Evolutionary conservation across 2,113 vertebrate genomes (phyloP), one percentile per base, ranked within the genome.

Genomic region (Dascyllus trimaculatus): DNA sequence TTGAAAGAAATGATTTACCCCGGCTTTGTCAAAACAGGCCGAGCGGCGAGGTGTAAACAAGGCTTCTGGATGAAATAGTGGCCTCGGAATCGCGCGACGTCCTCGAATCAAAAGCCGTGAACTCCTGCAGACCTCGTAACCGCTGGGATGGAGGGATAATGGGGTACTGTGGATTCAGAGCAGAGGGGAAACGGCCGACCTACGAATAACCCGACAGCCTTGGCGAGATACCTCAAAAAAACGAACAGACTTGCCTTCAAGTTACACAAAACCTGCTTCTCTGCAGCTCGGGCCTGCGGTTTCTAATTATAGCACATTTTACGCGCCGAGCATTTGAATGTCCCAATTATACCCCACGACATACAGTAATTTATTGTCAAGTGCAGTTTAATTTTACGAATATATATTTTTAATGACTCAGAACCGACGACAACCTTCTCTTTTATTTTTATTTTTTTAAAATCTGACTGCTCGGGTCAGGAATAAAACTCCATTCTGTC

Each of bases 221-320:
- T 95, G 94, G 95, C 94, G 92, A 29, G 62, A 86, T 91, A 88
- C 59, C 60, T 81, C 70, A 35, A 81, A 91, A 93, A 88, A 35
- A 35, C 68, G 81, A 96, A 94, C 94, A 95, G 94, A 87, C 93
- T 93, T 88, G 90, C 94, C 92, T 96, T 94, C 71, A 91, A 88
- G 89, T 87, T 59, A 40, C 82, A 85, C 80, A 88, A 82, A 92
- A 85, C 80, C 86, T 76, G 85, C 92, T 91, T 92, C 85, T 95
- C 69, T 86, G 80, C 66, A 80, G 87, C 77, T 85, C 85, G 71
- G 68, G 48, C 61, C 24, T 86, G 18, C 38, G 85, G 89, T 91
- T 89, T 83, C 85, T 96, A 95, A 96, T 95, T 95, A 95, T 92
- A 95, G 93, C 78, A 85, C 90, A 81, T 85, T 89, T 90, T 81